Conservation (phyloP, 2,888 invertebrate genomes). For the Iselma pallidipennis region DNA sequence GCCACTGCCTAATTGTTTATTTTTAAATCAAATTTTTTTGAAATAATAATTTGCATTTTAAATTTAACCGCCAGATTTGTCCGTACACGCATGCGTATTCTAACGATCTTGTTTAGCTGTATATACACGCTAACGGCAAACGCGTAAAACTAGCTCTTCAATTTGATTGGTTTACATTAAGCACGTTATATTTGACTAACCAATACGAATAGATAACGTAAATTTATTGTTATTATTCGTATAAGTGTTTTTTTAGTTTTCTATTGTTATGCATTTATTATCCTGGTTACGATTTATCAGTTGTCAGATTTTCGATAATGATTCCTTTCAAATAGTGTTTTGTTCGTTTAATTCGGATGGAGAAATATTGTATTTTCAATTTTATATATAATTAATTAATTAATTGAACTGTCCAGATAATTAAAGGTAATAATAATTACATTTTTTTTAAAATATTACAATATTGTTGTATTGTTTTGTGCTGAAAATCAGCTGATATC, state of each 20-base stretch:
- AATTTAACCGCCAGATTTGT: no score
- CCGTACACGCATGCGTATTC: no score
- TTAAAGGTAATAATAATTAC: constrained; percentile 8
- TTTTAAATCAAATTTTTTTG: no score
- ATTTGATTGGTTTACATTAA: no score
- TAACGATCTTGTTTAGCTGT: no score
- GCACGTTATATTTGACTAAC: no score
- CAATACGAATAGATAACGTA: no score
- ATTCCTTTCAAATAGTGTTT: constrained; percentile 12
- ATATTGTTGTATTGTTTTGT: constrained; percentile 4
- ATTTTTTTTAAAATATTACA: constrained; percentile 12
- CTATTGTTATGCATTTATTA: not conserved
- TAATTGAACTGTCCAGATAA: constrained; percentile 14
- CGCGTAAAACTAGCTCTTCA: no score
- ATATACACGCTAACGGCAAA: no score
- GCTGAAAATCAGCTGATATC: constrained; percentile 4
- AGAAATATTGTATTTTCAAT: constrained; percentile 23
- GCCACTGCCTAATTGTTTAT: no score
- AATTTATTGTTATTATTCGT: not conserved
- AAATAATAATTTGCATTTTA: no score
- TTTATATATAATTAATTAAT: constrained; percentile 11
- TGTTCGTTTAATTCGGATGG: constrained; percentile 18
- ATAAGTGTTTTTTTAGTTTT: not conserved
- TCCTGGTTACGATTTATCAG: constrained; percentile 5
- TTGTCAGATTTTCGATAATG: constrained; percentile 23